Evolutionary conservation across 2,797 vertebrate species (phyloP), one percentile per base, ranked within the genome.

Genomic region (Gorsachius magnificus): DNA sequence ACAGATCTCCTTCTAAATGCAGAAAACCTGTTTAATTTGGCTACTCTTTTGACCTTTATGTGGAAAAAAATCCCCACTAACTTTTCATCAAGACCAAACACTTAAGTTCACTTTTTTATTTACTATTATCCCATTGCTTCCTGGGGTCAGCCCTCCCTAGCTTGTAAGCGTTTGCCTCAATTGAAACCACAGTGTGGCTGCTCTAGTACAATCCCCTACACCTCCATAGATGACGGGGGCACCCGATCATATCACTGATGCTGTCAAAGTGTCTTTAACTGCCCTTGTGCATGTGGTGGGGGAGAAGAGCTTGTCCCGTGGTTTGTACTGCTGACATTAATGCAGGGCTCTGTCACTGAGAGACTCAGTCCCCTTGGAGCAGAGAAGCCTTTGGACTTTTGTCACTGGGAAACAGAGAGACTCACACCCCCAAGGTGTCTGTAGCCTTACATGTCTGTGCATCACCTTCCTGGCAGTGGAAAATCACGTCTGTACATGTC

Each of bases 21-120:
- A 95, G 81, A 84, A 95, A 94, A 95, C 12, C 31, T 82, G 75
- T 83, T 86, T 88, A 81, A 86, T 81, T 88, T 94, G 80, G 69
- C 83, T 86, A 54, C 29, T 61, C n/a, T 86, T 95, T 38, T 64
- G 68, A 90, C 77, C 36, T 86, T 86, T 68, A 71, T 36, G 53
- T 86, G 85, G 53, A 48, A 76, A 77, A 79, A 87, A 65, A 84
- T 57, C 10, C 19, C 35, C 80, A 64, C n/a, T 41, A 76, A 77
- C 25, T 90, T 87, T 87, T 93, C 71, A 85, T 70, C 75, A 63
- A 87, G 58, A 83, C 43, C 41, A 33, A 94, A 69, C 35, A 64
- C 31, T 68, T 70, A 18, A 63, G 20, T 60, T 77, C 48, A 36
- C 20, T 82, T 66, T 81, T 84, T 76, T 70, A 72, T 76, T 94